Percentiles rank a stretch among this genome's conserved stretches.
These are phyloP conservation scores for Macaria liturata DNA, from an alignment of 2,888 invertebrate genomes.

Conservation along the genomic window DNA sequence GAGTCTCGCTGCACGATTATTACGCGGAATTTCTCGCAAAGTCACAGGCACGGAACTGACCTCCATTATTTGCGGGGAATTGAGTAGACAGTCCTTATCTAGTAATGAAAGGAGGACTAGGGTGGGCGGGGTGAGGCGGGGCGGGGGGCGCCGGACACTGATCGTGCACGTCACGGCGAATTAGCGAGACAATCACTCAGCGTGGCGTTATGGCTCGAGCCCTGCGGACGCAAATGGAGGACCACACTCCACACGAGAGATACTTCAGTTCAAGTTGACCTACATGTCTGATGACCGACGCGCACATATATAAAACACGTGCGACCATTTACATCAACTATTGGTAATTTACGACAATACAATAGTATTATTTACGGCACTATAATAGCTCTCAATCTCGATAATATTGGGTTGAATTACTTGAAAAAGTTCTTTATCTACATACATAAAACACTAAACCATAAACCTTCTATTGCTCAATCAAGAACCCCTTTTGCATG, in stretches of 20 bases:
- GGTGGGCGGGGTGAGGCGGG: constrained; percentile 21
- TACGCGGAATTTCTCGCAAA: constrained; percentile 25
- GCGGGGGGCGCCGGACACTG: constrained; percentile 38
- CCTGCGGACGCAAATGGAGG: constrained; percentile 64
- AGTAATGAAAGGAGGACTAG: constrained; percentile 35
- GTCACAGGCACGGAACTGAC: constrained; percentile 29
- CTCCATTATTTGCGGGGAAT: constrained; percentile 38
- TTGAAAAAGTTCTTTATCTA: too few species aligned
- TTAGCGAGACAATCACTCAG: constrained; percentile 75
- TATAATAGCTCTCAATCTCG: too few species aligned
- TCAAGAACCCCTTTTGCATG: too few species aligned
- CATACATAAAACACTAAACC: too few species aligned
- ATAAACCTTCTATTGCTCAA: too few species aligned
- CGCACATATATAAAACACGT: constrained; percentile 10
- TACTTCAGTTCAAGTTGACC: constrained; percentile 51
- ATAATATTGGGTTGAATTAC: too few species aligned
- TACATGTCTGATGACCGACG: constrained; percentile 45
- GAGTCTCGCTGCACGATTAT: constrained; percentile 20
- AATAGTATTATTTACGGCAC: not conserved
- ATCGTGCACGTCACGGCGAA: constrained; percentile 56
- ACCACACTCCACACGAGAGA: constrained; percentile 62
- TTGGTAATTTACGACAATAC: not conserved
- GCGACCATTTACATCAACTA: too few species aligned
- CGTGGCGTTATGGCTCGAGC: constrained; percentile 53
- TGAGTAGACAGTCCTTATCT: constrained; percentile 37